phyloP scores from a whole-genome alignment of 2,888 invertebrate species.

The Pandemis heparana region DNA sequence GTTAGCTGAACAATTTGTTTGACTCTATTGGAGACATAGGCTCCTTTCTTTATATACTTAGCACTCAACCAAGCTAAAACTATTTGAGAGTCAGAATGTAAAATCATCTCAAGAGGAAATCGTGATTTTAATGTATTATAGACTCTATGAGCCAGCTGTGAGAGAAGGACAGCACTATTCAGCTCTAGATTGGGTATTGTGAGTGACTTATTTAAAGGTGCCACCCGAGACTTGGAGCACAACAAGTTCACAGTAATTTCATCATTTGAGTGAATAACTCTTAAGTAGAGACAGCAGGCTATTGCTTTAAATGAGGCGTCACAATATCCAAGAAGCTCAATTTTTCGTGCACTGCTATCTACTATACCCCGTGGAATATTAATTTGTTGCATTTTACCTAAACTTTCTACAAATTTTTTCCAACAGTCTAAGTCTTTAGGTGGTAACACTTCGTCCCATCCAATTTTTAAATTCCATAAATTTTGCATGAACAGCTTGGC shows the following conservation, averaged over 20 bases:
- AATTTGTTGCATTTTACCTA: background rate
- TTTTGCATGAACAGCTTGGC: conserved; percentile 34
- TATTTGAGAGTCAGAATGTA: conserved; percentile 28
- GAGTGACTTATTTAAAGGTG: too few species aligned
- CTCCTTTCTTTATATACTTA: background rate
- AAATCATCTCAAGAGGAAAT: background rate
- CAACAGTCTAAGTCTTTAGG: background rate
- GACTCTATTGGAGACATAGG: background rate
- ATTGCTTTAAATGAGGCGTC: conserved; percentile 27
- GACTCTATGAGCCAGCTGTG: conserved; percentile 1
- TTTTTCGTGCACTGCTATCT: background rate
- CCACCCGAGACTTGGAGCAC: conserved; percentile 20
- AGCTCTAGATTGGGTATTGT: too few species aligned
- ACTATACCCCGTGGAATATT: background rate
- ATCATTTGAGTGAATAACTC: conserved; percentile 6
- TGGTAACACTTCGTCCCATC: conserved; percentile 22
- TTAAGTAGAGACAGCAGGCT: conserved; percentile 29
- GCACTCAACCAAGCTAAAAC: conserved; percentile 23
- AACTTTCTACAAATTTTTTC: conserved; percentile 8
- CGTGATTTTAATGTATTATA: background rate
- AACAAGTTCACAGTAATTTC: conserved; percentile 3
- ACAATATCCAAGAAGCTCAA: conserved; percentile 11
- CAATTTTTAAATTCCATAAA: conserved; percentile 26
- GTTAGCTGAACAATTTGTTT: conserved; percentile 3
- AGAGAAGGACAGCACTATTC: background rate